A percentile compares a stretch with the other conserved stretches of the same genome.
phyloP scores from a whole-genome alignment of 1,140 invertebrate genomes.

The Polypedilum vanderplanki region DNA sequence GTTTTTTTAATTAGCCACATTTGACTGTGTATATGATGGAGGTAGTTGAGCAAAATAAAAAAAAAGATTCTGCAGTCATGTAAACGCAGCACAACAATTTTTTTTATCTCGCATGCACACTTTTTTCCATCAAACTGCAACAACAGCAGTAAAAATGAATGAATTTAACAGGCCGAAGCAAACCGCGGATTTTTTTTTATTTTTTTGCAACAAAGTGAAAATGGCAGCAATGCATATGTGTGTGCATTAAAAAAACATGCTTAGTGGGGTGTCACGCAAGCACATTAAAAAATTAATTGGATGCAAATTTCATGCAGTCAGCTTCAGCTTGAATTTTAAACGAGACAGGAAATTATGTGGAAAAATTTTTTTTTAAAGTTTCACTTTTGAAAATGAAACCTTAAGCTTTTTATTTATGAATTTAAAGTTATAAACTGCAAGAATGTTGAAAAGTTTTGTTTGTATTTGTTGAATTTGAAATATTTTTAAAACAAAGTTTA shows the following conservation, averaged over 20 bases:
- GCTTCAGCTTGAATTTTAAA: too few species aligned
- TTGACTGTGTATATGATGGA: not conserved
- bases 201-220: conserved; percentile 7
- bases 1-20: conserved; percentile 29
- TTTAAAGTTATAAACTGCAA: too few species aligned
- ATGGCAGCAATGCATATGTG: not conserved
- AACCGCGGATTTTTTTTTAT: too few species aligned
- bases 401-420: too few species aligned
- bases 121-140: conserved; percentile 3
- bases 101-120: conserved; percentile 14
- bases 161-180: too few species aligned
- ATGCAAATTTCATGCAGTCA: conserved; percentile 26
- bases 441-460: too few species aligned
- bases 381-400: too few species aligned
- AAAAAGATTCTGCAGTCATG: not conserved
- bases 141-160: not conserved
- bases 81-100: not conserved
- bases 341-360: too few species aligned
- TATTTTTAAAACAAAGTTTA: too few species aligned
- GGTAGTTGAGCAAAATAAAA: not conserved
- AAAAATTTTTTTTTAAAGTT: too few species aligned
- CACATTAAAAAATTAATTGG: conserved; percentile 29
- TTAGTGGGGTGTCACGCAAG: conserved; percentile 6
- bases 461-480: too few species aligned
- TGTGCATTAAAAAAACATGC: conserved; percentile 11